phyloP scores from a whole-genome alignment of 2,888 invertebrate species.

The Xestia ashworthii region DNA sequence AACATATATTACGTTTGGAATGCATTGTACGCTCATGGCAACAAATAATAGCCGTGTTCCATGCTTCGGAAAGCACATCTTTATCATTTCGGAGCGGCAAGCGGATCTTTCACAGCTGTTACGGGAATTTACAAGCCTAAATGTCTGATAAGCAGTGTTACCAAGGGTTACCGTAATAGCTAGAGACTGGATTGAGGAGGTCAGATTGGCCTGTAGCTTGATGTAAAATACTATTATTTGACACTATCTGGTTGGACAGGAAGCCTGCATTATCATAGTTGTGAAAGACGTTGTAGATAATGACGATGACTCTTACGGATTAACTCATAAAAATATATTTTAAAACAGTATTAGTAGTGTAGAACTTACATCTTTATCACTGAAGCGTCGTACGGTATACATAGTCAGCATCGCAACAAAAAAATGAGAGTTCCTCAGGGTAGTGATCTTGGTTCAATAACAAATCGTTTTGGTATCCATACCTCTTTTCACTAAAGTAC shows the following conservation, averaged over 20 bases:
- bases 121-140: background rate
- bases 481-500: background rate
- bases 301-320: background rate
- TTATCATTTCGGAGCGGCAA: too few relatives aligned
- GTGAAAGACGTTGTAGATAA: background rate
- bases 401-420: background rate
- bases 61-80: background rate
- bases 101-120: background rate
- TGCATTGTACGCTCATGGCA: background rate
- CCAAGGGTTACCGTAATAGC: background rate
- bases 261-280: background rate
- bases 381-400: background rate
- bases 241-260: background rate
- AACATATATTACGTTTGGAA: too few relatives aligned
- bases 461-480: background rate
- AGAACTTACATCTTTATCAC: background rate
- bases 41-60: background rate
- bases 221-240: background rate
- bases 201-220: background rate
- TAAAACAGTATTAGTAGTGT: background rate
- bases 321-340: background rate
- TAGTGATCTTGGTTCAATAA: background rate
- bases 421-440: background rate
- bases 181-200: background rate
- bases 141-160: background rate